Percentiles rank a stretch among this genome's conserved stretches.
Evolutionary conservation across 2,113 vertebrate species (phyloP).

Genomic region (Osmerus eperlanus): DNA sequence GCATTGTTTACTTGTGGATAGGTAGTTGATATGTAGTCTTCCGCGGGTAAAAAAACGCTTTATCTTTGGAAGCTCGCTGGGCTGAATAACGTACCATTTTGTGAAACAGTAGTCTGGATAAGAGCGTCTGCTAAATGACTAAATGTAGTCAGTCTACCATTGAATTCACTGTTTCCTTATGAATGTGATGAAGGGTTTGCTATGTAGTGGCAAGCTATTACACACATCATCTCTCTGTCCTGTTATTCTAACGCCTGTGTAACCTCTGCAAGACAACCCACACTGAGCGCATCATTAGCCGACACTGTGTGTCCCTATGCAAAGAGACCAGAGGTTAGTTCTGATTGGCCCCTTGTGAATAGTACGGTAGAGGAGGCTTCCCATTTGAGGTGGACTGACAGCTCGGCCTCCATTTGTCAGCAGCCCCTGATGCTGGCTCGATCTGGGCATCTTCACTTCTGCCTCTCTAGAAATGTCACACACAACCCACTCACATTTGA

Average conservation of each 20-base stretch:
- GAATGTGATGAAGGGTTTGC: neutral
- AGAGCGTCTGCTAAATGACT: no score
- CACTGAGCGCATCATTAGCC: conserved; percentile 5
- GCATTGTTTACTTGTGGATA: conserved; percentile 1
- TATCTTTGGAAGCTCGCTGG: no score
- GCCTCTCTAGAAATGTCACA: conserved; percentile 15
- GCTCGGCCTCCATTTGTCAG: neutral
- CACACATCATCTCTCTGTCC: neutral
- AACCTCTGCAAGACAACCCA: neutral
- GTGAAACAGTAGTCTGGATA: no score
- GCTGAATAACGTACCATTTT: no score
- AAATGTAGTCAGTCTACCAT: no score
- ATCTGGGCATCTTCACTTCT: neutral
- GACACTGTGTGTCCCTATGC: neutral
- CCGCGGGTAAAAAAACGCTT: no score
- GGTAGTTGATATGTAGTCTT: no score
- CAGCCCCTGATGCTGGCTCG: conserved; percentile 12
- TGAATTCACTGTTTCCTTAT: neutral
- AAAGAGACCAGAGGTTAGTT: conserved; percentile 13
- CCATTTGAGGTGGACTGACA: conserved; percentile 8
- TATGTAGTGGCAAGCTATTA: neutral
- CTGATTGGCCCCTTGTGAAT: conserved; percentile 10
- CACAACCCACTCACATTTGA: neutral
- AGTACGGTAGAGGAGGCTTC: neutral
- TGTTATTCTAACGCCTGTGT: neutral